Percentiles rank a stretch among this genome's conserved stretches.
phyloP scores from a whole-genome alignment of 2,113 vertebrate species.

The Elephas maximus region DNA sequence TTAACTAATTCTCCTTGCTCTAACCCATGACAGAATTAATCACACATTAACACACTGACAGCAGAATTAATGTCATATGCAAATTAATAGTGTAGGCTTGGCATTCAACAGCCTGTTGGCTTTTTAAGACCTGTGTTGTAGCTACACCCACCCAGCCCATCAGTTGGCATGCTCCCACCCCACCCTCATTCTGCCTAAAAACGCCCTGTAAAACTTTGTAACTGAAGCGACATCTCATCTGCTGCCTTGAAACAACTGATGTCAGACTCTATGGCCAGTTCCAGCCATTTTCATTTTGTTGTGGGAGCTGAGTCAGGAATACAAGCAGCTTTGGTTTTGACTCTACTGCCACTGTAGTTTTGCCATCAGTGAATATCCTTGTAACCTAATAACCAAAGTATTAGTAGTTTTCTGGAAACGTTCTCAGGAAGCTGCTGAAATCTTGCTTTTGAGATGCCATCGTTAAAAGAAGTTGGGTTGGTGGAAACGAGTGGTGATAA shows the following conservation, averaged over 20 bases:
- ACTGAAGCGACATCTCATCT: fast-evolving
- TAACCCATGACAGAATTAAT: constrained; percentile 87
- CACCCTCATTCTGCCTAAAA: not conserved
- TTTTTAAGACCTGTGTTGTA: constrained; percentile 55
- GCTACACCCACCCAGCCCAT: not conserved
- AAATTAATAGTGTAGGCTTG: constrained; percentile 89
- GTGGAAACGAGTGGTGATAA: not conserved
- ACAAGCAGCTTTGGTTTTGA: not conserved
- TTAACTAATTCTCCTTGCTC: constrained; percentile 85
- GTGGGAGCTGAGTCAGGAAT: not conserved
- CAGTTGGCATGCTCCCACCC: not conserved
- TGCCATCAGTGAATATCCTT: not conserved
- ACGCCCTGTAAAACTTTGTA: not conserved
- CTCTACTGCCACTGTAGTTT: not conserved
- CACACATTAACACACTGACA: constrained; percentile 85
- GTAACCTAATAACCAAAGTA: not conserved
- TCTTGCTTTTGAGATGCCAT: not conserved
- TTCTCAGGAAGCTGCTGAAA: not conserved
- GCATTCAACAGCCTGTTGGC: constrained; percentile 84
- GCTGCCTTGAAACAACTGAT: not conserved
- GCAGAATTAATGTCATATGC: constrained; percentile 90
- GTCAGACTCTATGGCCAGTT: not conserved
- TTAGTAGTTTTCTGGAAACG: not conserved
- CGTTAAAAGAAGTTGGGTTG: not conserved
- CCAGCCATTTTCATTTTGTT: not conserved